phyloP scores from a whole-genome alignment of 23 tunicate species.

The Halocynthia roretzi region DNA sequence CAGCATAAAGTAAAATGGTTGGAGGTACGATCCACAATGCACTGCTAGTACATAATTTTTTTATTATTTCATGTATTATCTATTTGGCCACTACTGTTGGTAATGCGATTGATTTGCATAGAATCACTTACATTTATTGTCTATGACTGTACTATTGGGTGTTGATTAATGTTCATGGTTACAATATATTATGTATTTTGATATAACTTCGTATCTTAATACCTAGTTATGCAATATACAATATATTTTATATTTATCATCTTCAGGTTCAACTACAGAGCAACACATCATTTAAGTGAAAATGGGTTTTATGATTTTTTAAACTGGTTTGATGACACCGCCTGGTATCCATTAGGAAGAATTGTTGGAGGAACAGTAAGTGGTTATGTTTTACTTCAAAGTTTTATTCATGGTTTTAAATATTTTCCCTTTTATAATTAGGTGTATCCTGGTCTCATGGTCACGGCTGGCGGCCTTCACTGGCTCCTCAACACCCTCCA shows the following conservation, averaged over 20 bases:
- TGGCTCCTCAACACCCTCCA: constrained; percentile 80
- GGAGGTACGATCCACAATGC: no score
- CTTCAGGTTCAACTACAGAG: constrained; percentile 93
- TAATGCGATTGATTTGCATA: no score
- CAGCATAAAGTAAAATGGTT: no score
- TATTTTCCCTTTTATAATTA: neutral
- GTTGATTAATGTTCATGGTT: no score
- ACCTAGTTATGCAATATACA: neutral
- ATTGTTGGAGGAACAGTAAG: constrained; percentile 99
- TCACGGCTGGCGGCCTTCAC: constrained; percentile 91
- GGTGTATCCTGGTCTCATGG: constrained; percentile 99
- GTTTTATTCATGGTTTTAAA: neutral
- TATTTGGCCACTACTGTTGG: neutral
- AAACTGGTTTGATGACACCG: constrained; percentile 99
- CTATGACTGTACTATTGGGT: no score
- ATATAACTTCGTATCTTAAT: neutral
- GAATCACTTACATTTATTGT: no score
- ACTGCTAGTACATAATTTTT: no score
- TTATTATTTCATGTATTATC: neutral
- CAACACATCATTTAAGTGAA: constrained; percentile 90
- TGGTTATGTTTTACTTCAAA: constrained; percentile 7
- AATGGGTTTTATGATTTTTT: constrained; percentile 96
- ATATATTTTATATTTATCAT: neutral
- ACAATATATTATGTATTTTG: neutral
- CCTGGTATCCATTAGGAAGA: constrained; percentile 99